Evolutionary conservation across 2,888 invertebrate species (phyloP).

Genomic region (Pycnomerus fuliginosus): DNA sequence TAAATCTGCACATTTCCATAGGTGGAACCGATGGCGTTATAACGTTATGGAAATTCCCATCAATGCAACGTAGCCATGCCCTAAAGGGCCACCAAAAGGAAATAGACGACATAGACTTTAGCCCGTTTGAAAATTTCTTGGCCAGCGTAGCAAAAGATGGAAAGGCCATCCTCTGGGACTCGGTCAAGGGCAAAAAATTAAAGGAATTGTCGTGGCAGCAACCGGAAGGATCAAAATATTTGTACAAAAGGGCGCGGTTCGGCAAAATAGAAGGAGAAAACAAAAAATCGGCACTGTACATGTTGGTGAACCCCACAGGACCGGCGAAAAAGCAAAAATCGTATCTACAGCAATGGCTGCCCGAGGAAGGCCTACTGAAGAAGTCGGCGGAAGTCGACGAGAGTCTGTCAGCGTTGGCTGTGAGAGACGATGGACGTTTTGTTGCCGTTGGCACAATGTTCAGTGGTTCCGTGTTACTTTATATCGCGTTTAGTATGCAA

Average conservation of each 20-base stretch:
- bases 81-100: conserved; percentile 83
- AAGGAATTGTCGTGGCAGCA: conserved; percentile 74
- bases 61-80: conserved; percentile 68
- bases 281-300: conserved; percentile 68
- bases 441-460: conserved; percentile 93
- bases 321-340: conserved; percentile 71
- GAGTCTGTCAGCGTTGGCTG: conserved; percentile 80
- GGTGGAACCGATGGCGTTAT: conserved; percentile 86
- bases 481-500: conserved; percentile 89
- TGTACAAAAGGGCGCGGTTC: conserved; percentile 82
- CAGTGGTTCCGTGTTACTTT: conserved; percentile 87
- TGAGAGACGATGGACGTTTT: conserved; percentile 89
- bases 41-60: conserved; percentile 87
- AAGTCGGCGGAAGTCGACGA: conserved; percentile 66
- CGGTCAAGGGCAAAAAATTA: conserved; percentile 63
- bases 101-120: conserved; percentile 93
- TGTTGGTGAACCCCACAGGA: conserved; percentile 76
- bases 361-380: conserved; percentile 60
- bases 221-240: conserved; percentile 75
- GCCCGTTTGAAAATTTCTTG: conserved; percentile 72
- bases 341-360: conserved; percentile 78
- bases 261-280: conserved; percentile 70
- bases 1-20: no score
- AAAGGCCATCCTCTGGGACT: conserved; percentile 78
- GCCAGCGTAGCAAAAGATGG: conserved; percentile 89